phyloP scores from a whole-genome alignment of 2,113 vertebrate genomes.

The Forbesichthys agassizii region DNA sequence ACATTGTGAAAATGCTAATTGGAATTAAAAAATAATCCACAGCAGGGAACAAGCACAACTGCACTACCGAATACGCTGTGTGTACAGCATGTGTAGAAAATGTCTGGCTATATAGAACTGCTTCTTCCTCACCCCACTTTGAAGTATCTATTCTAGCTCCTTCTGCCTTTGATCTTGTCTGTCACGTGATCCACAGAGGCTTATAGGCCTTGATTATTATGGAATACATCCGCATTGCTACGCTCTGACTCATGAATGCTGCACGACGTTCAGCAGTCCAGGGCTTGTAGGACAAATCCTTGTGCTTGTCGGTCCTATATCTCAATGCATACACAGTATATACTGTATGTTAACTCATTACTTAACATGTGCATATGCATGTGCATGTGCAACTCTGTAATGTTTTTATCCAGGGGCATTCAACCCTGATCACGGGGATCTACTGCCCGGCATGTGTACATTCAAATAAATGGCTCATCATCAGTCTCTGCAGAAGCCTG shows the following conservation, averaged over 20 bases:
- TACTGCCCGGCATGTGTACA: no score
- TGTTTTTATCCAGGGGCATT: not conserved
- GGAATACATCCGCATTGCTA: conserved; percentile 15
- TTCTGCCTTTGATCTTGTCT: not conserved
- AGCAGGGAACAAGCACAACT: not conserved
- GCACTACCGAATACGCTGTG: no score
- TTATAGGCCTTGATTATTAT: not conserved
- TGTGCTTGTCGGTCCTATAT: not conserved
- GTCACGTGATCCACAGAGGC: not conserved
- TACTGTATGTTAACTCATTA: not conserved
- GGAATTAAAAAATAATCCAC: not conserved
- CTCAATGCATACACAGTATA: not conserved
- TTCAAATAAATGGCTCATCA: no score
- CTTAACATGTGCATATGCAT: not conserved
- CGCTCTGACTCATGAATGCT: not conserved
- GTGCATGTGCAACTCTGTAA: not conserved
- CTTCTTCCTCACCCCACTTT: not conserved
- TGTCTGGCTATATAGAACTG: not conserved
- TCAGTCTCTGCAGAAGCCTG: no score
- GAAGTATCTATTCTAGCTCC: not conserved
- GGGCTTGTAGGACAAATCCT: not conserved
- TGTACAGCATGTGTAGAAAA: no score
- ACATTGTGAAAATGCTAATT: not conserved
- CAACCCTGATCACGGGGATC: no score
- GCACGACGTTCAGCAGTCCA: not conserved